Percentiles rank a stretch among this genome's conserved stretches.
Evolutionary conservation across 2,113 vertebrate species (phyloP).

Genomic region (Dasyurus viverrinus): DNA sequence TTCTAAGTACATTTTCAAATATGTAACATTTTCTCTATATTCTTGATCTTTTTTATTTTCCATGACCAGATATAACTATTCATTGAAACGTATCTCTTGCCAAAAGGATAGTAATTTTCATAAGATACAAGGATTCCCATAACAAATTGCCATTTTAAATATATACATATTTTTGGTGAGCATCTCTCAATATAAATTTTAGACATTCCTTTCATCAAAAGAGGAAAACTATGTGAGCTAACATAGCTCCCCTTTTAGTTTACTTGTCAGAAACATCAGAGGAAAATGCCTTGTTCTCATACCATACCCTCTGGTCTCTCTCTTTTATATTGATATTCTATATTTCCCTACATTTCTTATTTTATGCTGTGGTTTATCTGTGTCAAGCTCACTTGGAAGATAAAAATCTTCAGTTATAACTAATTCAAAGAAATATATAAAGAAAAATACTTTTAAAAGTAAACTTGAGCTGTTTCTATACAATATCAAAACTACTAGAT

Average conservation of each 20-base stretch:
- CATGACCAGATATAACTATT: neutral
- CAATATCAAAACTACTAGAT: neutral
- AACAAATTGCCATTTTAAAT: neutral
- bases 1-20: neutral
- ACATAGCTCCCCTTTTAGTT: neutral
- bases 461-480: neutral
- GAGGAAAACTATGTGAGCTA: neutral
- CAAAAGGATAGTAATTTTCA: neutral
- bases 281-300: neutral
- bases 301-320: neutral
- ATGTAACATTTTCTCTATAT: neutral
- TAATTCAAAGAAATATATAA: neutral
- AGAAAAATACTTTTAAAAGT: neutral
- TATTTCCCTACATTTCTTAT: neutral
- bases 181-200: neutral
- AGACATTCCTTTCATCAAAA: neutral
- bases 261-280: neutral
- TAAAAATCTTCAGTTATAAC: neutral
- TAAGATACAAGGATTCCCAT: neutral
- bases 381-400: neutral
- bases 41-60: neutral
- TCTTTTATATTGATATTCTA: neutral
- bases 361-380: neutral
- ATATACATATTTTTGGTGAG: neutral
- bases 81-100: neutral